These are phyloP conservation scores for Stigmatopora nigra DNA, from an alignment of 2,113 vertebrate genomes.

Conservation along the genomic window DNA sequence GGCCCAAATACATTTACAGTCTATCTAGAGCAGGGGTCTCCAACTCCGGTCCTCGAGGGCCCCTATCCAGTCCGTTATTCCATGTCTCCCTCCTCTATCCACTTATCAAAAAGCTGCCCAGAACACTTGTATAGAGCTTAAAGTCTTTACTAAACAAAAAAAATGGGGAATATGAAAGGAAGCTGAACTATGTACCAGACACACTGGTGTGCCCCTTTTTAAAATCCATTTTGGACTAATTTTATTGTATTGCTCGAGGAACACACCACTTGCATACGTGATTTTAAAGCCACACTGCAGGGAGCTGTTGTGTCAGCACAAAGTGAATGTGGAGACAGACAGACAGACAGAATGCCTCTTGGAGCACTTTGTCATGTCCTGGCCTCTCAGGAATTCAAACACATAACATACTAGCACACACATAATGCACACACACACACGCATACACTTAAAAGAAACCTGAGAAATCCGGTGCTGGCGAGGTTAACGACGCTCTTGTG, in stretches of 20 bases:
- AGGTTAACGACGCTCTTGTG: slow-evolving; percentile 29
- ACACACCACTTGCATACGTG: background rate
- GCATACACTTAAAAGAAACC: slow-evolving; percentile 31
- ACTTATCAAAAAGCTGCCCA: too few species aligned
- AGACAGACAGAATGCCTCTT: slow-evolving; percentile 6
- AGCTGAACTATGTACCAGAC: background rate
- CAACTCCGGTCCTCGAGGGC: too few species aligned
- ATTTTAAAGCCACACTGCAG: slow-evolving; percentile 2
- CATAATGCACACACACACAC: background rate
- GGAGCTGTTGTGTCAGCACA: slow-evolving; percentile 10
- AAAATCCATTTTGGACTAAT: background rate
- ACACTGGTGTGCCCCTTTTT: background rate
- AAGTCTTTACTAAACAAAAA: background rate
- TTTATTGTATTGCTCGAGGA: background rate
- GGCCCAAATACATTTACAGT: background rate
- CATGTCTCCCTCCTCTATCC: too few species aligned
- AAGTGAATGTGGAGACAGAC: slow-evolving; percentile 29
- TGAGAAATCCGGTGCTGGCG: slow-evolving; percentile 32
- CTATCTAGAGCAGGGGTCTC: background rate
- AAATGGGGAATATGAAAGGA: background rate
- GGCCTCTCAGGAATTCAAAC: slow-evolving; percentile 41
- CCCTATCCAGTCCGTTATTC: too few species aligned
- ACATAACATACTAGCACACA: background rate
- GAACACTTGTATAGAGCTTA: background rate
- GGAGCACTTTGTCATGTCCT: slow-evolving; percentile 26